Conservation (phyloP, 2,797 vertebrate species). For the Macropus fuliginosus region DNA sequence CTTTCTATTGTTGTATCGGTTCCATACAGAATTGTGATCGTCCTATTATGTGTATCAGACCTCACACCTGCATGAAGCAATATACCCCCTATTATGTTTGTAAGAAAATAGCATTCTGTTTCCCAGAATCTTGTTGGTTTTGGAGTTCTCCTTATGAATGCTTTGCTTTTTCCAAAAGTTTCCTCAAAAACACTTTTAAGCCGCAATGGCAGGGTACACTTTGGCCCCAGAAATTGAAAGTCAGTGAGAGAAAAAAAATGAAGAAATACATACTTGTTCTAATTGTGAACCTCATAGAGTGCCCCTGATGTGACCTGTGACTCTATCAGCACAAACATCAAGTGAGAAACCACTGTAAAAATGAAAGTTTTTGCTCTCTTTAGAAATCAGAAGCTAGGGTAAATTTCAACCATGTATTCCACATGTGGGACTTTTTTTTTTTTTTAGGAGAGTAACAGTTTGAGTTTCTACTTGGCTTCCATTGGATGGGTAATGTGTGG, state of each 20-base stretch:
- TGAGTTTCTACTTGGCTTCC: constrained; percentile 16
- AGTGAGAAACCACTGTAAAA: constrained; percentile 44
- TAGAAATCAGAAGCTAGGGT: not conserved
- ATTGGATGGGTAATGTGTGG: not conserved
- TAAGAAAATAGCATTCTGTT: constrained; percentile 36
- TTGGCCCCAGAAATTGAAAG: constrained; percentile 22
- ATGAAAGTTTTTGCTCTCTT: not conserved
- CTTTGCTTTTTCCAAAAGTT: constrained; percentile 58
- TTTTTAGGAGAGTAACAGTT: not conserved
- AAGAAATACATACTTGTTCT: not conserved
- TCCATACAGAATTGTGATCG: not conserved
- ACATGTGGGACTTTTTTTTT: not conserved
- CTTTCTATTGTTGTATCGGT: not conserved
- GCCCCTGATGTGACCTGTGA: not conserved
- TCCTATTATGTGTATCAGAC: not conserved
- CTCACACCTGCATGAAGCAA: constrained; percentile 47
- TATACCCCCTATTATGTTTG: constrained; percentile 13
- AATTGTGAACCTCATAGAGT: not conserved
- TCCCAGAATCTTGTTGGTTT: constrained; percentile 66
- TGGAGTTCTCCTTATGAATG: constrained; percentile 44
- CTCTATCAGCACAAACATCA: not conserved
- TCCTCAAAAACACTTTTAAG: constrained; percentile 61
- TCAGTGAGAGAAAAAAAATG: constrained; percentile 15
- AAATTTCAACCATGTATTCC: not conserved
- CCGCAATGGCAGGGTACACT: constrained; percentile 41